Base-by-base conservation (phyloP, 2,888 invertebrate genomes). In the Muschampia plurimacula region DNA sequence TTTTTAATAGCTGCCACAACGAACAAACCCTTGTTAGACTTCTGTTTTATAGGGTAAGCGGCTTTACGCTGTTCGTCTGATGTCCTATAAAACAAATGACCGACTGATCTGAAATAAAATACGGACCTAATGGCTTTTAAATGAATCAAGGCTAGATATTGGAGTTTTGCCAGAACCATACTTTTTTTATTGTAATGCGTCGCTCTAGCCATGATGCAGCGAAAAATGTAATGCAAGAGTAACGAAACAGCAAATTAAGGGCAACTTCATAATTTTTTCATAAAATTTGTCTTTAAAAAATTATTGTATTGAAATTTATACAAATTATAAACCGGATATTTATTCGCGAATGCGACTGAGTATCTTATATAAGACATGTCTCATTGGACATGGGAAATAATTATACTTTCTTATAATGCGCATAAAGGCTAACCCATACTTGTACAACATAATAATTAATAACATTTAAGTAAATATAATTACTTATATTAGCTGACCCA, bases 41-140 rank as follows among this genome's bases (percentile, higher is more conserved):
- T 66, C 59, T 65, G 28, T 70, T 64, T 64, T 70, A 64, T 64
- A 63, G 41, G 44, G 64, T 64, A 70, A 70, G 57, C 64, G 59
- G 65, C 59, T 65, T 70, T 66, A 46, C 49, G 49, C 39, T 66
- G 71, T 60, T 60, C 71, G 49, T 66, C 65, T 52, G 71, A 66
- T 71, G 71, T 71, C 66, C 71, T 52, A 67, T 72, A 72, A 72
- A 72, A 72, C 72, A 72, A 72, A 72, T 72, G 72, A 72, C 67
- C 67, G 62, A 60, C 67, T 67, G 66, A 72, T 72, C 72, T 67
- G 67, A 72, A 72, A 72, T 72, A 72, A 72, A 72, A 72, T 72
- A 72, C 72, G 67, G 72, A 22, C 22, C 22, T 67, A 72, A 72
- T 72, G 72, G 72, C 62, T 72, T 72, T 72, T 67, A 72, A 72